Base-by-base conservation (phyloP, 2,113 vertebrate species). In the Takifugu flavidus region DNA sequence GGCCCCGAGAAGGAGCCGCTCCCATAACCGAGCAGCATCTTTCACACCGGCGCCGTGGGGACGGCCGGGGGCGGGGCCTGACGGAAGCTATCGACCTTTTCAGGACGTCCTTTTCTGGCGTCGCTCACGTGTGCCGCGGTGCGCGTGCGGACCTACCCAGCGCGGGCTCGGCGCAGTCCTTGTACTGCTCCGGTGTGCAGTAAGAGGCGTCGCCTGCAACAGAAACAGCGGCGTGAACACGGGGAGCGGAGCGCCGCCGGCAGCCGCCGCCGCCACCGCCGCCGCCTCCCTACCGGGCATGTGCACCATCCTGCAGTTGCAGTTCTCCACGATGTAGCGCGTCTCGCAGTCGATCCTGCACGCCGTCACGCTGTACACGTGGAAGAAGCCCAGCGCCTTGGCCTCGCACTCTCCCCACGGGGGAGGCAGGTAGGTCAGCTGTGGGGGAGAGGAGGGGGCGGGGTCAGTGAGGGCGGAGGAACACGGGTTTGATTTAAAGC, bases 291-390 rank as follows among this genome's bases (percentile, higher is more conserved):
- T 49, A 98, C 96, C 96, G 59, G 96, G 97, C 97, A 99, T 99
- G 86, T 99, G 95, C 15, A 98, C 97, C 96, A 98, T 99, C 67
- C 89, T 94, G 89, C 97, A 99, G 90, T 98, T 98, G 89, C 97
- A 99, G 84, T 99, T 99, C 78, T 99, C 97, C 72, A 98, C 94
- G 0, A 99, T 95, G 86, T 99, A 98, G n/a, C 95, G 94, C 0
- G 96, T 99, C 86, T 99, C 97, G 49, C 97, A 99, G 90, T 98
- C 96, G 3, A 99, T 98, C 84, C 96, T 91, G 89, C 97, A 98
- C 72, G 95, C 96, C 0, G 96, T 98, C 53, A 98, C 92, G 0
- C 96, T 99, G 92, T 99, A 99, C 76, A 93, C 92, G 65, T 94
- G 91, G 86, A 98, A 99, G 72, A 98, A 98, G 52, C 94, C 95